Evolutionary conservation across 2,888 invertebrate species (phyloP), one percentile per base, ranked within the genome.

Genomic region (Nomada fucata): DNA sequence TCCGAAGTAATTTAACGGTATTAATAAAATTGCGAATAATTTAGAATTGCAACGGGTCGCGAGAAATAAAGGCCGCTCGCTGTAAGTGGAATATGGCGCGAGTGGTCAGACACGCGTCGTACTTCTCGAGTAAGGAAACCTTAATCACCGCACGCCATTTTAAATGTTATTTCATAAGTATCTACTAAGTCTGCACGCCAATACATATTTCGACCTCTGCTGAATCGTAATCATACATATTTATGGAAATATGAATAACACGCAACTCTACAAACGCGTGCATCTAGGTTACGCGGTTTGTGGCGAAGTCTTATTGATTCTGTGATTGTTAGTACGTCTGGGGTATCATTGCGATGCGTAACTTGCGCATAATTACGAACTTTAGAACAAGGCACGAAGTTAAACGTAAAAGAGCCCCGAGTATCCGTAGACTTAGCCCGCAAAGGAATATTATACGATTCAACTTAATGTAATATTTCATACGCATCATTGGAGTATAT

Each of bases 201-300:
- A 29, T 29, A 52, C 15, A 2, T 9, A 47, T 26, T n/a, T 2
- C 47, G 57, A 53, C 55, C 65, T 57, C 61, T 42, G 29, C 65
- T 67, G 50, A 73, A 61, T 72, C 50, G 50, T 76, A 70, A 59
- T 69, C 71, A 55, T 74, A 36, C 7, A 26, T 61, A 78, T 76
- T 78, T 69, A 67, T 63, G 59, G 63, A 73, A 78, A 78, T 70
- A 60, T 18, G 70, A 81, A 77, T 81, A 69, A 64, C 60, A 29
- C 23, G n/a, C 67, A 47, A 67, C 70, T 11, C 44, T 67, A 80
- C 26, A 60, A 71, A 65, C 67, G 61, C 26, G 68, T 67, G 50
- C 42, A 5, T 47, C 61, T 47, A 2, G 55, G 44, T 15, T 53
- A 29, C 26, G 44, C 18, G 18, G 18, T 50, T 36, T 18, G 23